Percentiles rank a stretch among this genome's conserved stretches.
Conservation (phyloP, 2,888 invertebrate species). For the Drosophila subsilvestris region DNA sequence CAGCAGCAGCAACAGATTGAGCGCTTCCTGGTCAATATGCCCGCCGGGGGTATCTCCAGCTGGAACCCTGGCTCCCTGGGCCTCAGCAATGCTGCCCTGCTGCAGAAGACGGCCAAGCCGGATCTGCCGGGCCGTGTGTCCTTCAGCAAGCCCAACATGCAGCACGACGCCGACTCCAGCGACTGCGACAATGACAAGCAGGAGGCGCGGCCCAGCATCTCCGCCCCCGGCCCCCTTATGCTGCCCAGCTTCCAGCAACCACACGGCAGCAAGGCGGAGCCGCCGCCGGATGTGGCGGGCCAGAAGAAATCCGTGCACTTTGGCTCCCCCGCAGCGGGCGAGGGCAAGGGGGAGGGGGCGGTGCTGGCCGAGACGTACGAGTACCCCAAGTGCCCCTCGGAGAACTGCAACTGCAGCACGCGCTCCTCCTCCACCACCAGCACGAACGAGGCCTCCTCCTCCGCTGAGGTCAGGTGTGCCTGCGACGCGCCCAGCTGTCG, state of each 20-base stretch:
- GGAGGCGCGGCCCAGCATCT: slow-evolving; percentile 62
- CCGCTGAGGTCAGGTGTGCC: slow-evolving; percentile 67
- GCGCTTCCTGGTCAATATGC: slow-evolving; percentile 64
- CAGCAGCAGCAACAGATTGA: slow-evolving; percentile 65
- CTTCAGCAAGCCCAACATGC: slow-evolving; percentile 77
- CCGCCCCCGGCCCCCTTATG: slow-evolving; percentile 75
- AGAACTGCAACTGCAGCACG: slow-evolving; percentile 83
- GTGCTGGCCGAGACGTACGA: slow-evolving; percentile 81
- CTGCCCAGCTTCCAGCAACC: slow-evolving; percentile 46
- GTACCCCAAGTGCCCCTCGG: slow-evolving; percentile 83
- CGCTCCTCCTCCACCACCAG: slow-evolving; percentile 82
- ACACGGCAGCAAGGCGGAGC: slow-evolving; percentile 38
- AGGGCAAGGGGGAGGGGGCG: slow-evolving; percentile 47
- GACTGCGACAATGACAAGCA: slow-evolving; percentile 82
- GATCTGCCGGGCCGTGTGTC: slow-evolving; percentile 84
- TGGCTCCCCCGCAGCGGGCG: slow-evolving; percentile 63
- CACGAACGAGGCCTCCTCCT: slow-evolving; percentile 61
- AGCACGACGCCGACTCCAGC: slow-evolving; percentile 78
- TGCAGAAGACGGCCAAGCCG: slow-evolving; percentile 69
- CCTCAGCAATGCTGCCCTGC: slow-evolving; percentile 52
- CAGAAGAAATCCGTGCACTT: slow-evolving; percentile 83
- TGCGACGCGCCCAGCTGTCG: slow-evolving; percentile 75
- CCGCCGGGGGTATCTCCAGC: slow-evolving; percentile 38
- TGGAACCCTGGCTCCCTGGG: slow-evolving; percentile 24
- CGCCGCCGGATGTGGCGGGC: slow-evolving; percentile 35